A percentile compares a stretch with the other conserved stretches of the same genome.
Evolutionary conservation across 1,140 invertebrate species (phyloP).

Genomic region (Sycophila sp.): DNA sequence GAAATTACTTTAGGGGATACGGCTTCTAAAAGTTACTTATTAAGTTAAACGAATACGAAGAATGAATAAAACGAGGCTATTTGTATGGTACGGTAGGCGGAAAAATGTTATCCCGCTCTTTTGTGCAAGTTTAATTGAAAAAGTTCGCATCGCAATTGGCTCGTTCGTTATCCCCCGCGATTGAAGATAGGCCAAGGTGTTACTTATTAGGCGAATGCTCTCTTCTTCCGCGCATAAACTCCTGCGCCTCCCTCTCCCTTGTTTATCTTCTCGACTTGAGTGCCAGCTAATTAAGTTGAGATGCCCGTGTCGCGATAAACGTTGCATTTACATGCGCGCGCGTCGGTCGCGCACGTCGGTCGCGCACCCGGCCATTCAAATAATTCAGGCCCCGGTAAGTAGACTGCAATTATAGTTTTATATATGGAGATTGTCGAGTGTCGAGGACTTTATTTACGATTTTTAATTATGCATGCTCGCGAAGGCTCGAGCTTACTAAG

Average conservation of each 20-base stretch:
- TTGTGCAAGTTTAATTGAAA: conserved; percentile 37
- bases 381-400: conserved; percentile 26
- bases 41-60: no score
- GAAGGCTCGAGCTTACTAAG: not conserved
- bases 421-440: conserved; percentile 28
- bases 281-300: conserved; percentile 36
- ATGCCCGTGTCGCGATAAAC: conserved; percentile 29
- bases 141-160: conserved; percentile 16
- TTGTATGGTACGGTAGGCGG: no score
- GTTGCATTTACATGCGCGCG: conserved; percentile 20
- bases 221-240: conserved; percentile 1
- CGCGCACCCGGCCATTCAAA: conserved; percentile 19
- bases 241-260: not conserved
- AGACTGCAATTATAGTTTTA: conserved; percentile 24
- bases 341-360: not conserved
- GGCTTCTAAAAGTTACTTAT: no score
- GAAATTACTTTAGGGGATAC: no score
- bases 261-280: conserved; percentile 32
- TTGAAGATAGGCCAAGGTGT: not conserved
- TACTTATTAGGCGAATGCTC: not conserved
- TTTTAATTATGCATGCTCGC: conserved; percentile 29
- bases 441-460: conserved; percentile 22
- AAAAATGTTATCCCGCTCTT: not conserved
- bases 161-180: not conserved
- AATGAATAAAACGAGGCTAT: no score